phyloP scores from a whole-genome alignment of 2,888 invertebrate genomes.

The Caradrina clavipalpis region DNA sequence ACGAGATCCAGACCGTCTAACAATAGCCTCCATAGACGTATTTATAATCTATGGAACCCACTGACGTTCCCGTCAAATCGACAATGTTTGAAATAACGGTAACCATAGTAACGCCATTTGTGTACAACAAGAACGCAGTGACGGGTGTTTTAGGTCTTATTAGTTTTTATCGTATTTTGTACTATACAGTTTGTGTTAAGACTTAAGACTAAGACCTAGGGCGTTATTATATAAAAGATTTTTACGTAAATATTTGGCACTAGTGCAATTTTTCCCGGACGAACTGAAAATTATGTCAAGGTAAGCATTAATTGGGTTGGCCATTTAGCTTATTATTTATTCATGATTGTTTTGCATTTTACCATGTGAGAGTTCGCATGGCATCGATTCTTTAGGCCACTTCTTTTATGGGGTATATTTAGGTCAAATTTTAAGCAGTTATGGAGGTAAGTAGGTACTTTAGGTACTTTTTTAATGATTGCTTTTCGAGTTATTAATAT shows the following conservation, averaged over 20 bases:
- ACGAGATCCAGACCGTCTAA: too few species aligned
- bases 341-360: slow-evolving; percentile 42
- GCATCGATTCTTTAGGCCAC: slow-evolving; percentile 32
- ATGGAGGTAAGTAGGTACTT: background rate
- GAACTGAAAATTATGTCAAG: slow-evolving; percentile 68
- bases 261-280: background rate
- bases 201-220: background rate
- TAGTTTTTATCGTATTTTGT: slow-evolving; percentile 1
- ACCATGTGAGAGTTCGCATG: slow-evolving; percentile 26
- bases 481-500: background rate
- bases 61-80: slow-evolving; percentile 1
- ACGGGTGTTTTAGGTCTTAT: slow-evolving; percentile 4
- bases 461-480: background rate
- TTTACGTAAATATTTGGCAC: background rate
- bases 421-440: slow-evolving; percentile 13
- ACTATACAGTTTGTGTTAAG: background rate
- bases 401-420: background rate
- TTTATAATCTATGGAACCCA: background rate
- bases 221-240: background rate
- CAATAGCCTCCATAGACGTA: background rate
- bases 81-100: slow-evolving; percentile 53
- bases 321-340: slow-evolving; percentile 37
- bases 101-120: slow-evolving; percentile 43
- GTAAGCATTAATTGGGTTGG: slow-evolving; percentile 61
- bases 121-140: slow-evolving; percentile 19